Evolutionary conservation across 2,797 vertebrate species (phyloP), one percentile per base, ranked within the genome.

Genomic region (Lutjanus campechanus): DNA sequence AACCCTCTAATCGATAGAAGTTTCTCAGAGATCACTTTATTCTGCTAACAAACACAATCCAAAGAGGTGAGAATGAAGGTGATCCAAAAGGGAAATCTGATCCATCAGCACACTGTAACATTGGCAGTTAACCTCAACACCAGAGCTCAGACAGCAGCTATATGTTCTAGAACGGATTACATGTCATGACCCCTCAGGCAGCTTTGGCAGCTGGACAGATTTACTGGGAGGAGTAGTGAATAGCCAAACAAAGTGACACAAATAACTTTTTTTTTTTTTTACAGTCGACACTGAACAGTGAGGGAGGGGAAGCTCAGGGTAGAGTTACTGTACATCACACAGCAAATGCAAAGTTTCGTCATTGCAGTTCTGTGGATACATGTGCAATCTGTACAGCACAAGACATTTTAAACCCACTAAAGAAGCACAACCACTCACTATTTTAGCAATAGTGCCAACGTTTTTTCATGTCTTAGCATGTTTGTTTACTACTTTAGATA

Each of bases 81-180:
- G 36, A 55, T 12, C 9, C 29, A 25, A 2, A 9, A 40, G 29
- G 47, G 20, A 73, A 62, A 80, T 65, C 1, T 36, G 41, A 82
- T 60, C 58, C 36, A 16, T 65, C 29, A 10, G 20, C 20, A 61
- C 25, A 60, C 13, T 22, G 15, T 51, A 87, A 77, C 59, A 65
- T 81, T 65, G 29, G 29, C 29, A 73, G 73, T 75, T 62, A 55
- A 81, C 50, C 11, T 7, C 13, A 47, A 69, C 70, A 85, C 49
- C 60, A 61, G 68, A 63, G 62, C 49, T 61, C 22, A 29, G 13
- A 77, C 40, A 58, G 63, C 13, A 76, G 56, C 20, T 19, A 67
- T 43, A 36, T 36, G 29, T 36, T 36, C 29, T 36, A 13, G 43
- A 76, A 64, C 9, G 49, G 60, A 40, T 56, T 69, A n/a, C 44